Percentiles rank a stretch among this genome's conserved stretches.
phyloP scores from a whole-genome alignment of 37 sponge, comb jelly and placozoan species.

The Haliclona indistincta region DNA sequence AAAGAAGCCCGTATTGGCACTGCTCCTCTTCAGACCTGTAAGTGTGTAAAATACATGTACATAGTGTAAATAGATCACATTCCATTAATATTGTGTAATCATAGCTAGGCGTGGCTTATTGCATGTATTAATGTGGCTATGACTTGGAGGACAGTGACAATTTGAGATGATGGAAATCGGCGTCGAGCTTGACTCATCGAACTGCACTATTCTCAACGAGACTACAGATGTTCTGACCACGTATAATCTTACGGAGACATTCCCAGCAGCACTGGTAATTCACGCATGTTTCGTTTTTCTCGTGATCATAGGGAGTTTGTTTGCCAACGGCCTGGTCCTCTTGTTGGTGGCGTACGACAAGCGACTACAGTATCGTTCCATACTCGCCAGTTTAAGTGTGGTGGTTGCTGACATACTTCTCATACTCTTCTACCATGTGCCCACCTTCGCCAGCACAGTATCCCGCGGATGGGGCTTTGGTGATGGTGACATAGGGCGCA shows the following conservation, averaged over 20 bases:
- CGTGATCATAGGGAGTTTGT: background rate
- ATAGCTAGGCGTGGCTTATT: background rate
- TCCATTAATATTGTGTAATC: too few species aligned
- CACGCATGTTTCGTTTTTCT: background rate
- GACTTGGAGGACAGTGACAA: background rate
- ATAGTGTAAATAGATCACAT: background rate
- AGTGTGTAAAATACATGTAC: background rate
- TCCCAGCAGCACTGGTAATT: background rate
- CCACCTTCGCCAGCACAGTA: background rate
- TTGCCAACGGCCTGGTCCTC: background rate
- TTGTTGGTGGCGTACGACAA: background rate
- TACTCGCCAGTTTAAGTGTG: background rate
- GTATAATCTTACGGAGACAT: background rate
- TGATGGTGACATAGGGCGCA: background rate
- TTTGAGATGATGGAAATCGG: background rate
- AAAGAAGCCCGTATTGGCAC: conserved; percentile 47
- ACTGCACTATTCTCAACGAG: background rate
- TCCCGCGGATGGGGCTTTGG: background rate
- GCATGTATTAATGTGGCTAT: background rate
- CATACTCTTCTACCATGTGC: background rate
- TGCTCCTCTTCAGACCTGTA: conserved; percentile 22
- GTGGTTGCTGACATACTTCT: background rate
- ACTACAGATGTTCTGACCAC: background rate
- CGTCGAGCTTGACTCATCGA: background rate
- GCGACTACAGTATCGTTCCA: background rate